phyloP scores from a whole-genome alignment of 2,797 vertebrate genomes.

The Phyllotis vaccarum region DNA sequence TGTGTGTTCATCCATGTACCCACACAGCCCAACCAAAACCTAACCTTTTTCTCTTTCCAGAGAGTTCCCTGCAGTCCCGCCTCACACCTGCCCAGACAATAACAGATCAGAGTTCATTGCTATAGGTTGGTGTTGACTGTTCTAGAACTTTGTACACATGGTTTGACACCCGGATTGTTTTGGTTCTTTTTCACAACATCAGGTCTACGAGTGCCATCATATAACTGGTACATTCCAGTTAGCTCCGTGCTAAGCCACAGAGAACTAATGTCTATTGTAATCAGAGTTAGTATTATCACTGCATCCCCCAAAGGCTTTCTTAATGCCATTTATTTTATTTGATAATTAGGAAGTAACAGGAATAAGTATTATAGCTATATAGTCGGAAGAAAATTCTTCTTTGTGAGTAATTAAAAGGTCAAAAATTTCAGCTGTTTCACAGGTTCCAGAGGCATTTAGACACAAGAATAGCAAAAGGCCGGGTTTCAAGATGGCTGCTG shows the following conservation, averaged over 20 bases:
- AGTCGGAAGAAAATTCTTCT: not conserved
- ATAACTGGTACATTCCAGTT: not conserved
- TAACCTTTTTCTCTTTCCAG: not conserved
- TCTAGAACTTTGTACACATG: not conserved
- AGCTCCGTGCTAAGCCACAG: not conserved
- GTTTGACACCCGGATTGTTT: not conserved
- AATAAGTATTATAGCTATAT: not conserved
- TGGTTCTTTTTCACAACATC: not conserved
- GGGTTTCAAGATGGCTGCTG: not conserved
- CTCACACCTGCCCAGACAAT: not conserved
- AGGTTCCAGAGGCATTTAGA: not conserved
- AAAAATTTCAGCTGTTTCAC: not conserved
- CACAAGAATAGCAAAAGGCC: not conserved
- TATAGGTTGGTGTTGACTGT: not conserved
- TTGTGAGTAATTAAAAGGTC: not conserved
- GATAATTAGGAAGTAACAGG: slow-evolving; percentile 17
- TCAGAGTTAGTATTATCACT: not conserved
- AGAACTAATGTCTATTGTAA: not conserved
- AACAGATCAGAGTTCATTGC: not conserved
- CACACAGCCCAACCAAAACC: not conserved
- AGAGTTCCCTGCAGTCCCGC: not conserved
- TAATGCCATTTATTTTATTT: slow-evolving; percentile 44
- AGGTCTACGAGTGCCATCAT: not conserved
- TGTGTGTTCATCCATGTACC: not conserved
- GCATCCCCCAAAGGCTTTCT: not conserved